These are phyloP conservation scores for Eudasyphora cyanicolor DNA, from an alignment of 2,888 invertebrate species.

Conservation along the genomic window DNA sequence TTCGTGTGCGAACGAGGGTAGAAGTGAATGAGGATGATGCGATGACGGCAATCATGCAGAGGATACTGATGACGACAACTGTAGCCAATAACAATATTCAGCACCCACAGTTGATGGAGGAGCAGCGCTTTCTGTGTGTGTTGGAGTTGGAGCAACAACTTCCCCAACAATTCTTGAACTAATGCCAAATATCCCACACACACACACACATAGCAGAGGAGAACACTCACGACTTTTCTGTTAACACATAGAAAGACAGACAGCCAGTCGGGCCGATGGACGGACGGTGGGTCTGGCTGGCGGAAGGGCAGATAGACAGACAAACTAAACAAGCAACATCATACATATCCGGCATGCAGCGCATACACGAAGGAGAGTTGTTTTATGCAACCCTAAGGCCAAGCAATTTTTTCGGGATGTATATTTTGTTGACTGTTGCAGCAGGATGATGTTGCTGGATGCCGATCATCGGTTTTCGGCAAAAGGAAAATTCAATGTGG, in stretches of 20 bases:
- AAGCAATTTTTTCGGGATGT: slow-evolving; percentile 46
- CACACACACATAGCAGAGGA: slow-evolving; percentile 3
- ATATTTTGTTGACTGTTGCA: slow-evolving; percentile 12
- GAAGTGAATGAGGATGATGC: slow-evolving; percentile 45
- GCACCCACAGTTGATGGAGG: slow-evolving; percentile 61
- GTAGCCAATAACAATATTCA: slow-evolving; percentile 63
- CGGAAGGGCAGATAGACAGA: background rate
- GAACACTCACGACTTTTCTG: slow-evolving; percentile 19
- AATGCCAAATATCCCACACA: slow-evolving; percentile 31
- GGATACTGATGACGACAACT: slow-evolving; percentile 44
- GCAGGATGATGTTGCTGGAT: slow-evolving; percentile 15
- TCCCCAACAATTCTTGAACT: slow-evolving; percentile 28
- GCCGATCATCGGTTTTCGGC: slow-evolving; percentile 38
- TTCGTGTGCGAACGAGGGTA: slow-evolving; percentile 34
- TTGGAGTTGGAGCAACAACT: slow-evolving; percentile 21
- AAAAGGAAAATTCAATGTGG: slow-evolving; percentile 42
- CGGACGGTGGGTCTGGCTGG: too few relatives aligned
- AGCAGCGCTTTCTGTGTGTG: background rate
- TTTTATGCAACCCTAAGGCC: slow-evolving; percentile 55
- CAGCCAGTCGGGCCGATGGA: background rate
- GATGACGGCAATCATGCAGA: slow-evolving; percentile 45
- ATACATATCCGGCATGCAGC: slow-evolving; percentile 53
- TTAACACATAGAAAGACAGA: slow-evolving; percentile 20
- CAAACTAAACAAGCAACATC: slow-evolving; percentile 36
- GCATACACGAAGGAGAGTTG: slow-evolving; percentile 42